phyloP scores from a whole-genome alignment of 2,888 invertebrate species.

The Pseudococcus viburni region DNA sequence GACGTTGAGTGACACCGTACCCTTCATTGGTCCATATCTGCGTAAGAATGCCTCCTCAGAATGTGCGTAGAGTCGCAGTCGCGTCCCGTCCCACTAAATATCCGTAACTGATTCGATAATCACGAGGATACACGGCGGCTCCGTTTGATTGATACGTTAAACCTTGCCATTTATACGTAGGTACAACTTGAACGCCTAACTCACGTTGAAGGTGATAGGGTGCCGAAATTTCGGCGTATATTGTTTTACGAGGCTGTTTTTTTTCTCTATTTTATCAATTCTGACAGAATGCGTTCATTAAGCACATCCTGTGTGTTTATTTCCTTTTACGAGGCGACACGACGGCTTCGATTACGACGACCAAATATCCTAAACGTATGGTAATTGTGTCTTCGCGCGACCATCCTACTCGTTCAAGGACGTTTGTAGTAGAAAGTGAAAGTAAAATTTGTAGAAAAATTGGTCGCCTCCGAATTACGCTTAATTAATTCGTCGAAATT shows the following conservation, averaged over 20 bases:
- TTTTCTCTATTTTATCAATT: neutral
- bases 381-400: constrained; percentile 24
- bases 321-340: neutral
- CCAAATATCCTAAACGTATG: neutral
- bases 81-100: neutral
- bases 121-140: neutral
- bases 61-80: neutral
- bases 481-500: neutral
- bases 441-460: neutral
- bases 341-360: neutral
- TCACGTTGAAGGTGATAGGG: neutral
- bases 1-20: neutral
- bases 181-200: neutral
- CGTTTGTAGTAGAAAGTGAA: neutral
- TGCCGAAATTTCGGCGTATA: constrained; percentile 2
- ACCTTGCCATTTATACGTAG: neutral
- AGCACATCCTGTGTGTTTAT: constrained; percentile 38
- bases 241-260: neutral
- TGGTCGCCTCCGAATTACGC: neutral
- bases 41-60: neutral
- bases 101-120: constrained; percentile 39
- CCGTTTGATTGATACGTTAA: neutral
- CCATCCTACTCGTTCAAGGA: constrained; percentile 37
- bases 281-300: constrained; percentile 46
- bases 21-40: neutral